A percentile compares a stretch with the other conserved stretches of the same genome.
Conservation (phyloP, 2,888 invertebrate species). For the Ennomos quercinarius region DNA sequence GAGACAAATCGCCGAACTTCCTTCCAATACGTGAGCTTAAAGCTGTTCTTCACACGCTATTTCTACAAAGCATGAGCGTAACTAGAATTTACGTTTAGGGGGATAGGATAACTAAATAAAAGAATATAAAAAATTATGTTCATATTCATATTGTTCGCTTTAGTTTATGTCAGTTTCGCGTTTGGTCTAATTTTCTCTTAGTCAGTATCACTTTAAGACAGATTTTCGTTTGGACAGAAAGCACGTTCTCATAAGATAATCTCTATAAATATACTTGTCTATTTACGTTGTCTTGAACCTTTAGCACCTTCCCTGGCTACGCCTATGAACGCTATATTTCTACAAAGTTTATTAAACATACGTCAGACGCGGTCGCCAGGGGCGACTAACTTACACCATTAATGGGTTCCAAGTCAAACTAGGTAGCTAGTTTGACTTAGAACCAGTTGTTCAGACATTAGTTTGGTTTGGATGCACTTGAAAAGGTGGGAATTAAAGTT, state of each 20-base stretch:
- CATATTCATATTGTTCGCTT: too few species aligned
- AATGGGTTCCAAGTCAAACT: slow-evolving; percentile 30
- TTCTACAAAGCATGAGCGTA: slow-evolving; percentile 6
- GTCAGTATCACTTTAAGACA: too few species aligned
- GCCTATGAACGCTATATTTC: slow-evolving; percentile 25
- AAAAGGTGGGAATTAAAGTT: slow-evolving; percentile 4
- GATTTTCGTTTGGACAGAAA: too few species aligned
- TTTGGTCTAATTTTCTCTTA: too few species aligned
- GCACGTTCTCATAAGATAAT: too few species aligned
- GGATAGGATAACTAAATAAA: not conserved
- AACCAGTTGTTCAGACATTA: slow-evolving; percentile 26
- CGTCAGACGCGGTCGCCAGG: slow-evolving; percentile 22
- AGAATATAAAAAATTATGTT: too few species aligned
- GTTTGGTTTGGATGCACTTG: slow-evolving; percentile 17
- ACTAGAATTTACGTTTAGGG: slow-evolving; percentile 1
- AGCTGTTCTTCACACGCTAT: slow-evolving; percentile 22
- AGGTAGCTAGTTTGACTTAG: slow-evolving; percentile 13
- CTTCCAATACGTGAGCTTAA: slow-evolving; percentile 29
- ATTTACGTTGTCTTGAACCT: too few species aligned
- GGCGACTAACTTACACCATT: slow-evolving; percentile 37
- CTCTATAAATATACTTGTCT: too few species aligned
- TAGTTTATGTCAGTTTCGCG: too few species aligned
- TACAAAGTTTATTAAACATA: slow-evolving; percentile 39
- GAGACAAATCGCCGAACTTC: slow-evolving; percentile 30
- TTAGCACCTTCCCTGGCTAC: not conserved